These are phyloP conservation scores for Temnothorax nylanderi DNA, from an alignment of 1,140 invertebrate genomes.

Conservation along the genomic window DNA sequence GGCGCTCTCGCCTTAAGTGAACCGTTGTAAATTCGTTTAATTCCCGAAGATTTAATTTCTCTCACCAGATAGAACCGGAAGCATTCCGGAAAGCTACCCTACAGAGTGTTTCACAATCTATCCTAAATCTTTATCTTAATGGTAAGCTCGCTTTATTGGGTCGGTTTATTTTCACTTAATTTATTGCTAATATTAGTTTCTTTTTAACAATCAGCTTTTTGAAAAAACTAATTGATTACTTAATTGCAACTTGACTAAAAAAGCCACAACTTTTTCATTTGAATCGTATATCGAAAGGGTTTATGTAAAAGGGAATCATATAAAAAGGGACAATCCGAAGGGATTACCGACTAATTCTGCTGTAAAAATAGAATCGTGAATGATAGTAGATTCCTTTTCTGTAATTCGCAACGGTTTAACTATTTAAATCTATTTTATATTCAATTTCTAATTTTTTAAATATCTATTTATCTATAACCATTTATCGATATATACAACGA, in stretches of 20 bases:
- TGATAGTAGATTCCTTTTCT: background rate
- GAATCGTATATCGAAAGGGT: background rate
- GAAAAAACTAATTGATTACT: background rate
- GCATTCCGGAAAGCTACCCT: background rate
- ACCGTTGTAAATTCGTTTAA: constrained; percentile 46
- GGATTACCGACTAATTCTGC: background rate
- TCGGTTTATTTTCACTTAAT: background rate
- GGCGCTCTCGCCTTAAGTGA: constrained; percentile 35
- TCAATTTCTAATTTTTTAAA: background rate
- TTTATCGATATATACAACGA: background rate
- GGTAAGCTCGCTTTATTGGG: background rate
- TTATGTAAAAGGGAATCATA: background rate
- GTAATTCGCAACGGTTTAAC: background rate
- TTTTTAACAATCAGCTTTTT: background rate
- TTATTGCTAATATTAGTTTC: background rate
- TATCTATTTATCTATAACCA: background rate
- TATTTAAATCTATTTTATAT: background rate
- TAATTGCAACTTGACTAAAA: background rate
- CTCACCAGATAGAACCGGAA: constrained; percentile 5
- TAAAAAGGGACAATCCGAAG: background rate
- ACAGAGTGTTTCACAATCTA: background rate
- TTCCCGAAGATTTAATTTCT: constrained; percentile 46
- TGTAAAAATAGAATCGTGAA: background rate
- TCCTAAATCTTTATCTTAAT: background rate
- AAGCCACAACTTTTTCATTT: background rate